Base-by-base conservation (phyloP, 2,113 vertebrate genomes). In the Rostratula benghalensis region DNA sequence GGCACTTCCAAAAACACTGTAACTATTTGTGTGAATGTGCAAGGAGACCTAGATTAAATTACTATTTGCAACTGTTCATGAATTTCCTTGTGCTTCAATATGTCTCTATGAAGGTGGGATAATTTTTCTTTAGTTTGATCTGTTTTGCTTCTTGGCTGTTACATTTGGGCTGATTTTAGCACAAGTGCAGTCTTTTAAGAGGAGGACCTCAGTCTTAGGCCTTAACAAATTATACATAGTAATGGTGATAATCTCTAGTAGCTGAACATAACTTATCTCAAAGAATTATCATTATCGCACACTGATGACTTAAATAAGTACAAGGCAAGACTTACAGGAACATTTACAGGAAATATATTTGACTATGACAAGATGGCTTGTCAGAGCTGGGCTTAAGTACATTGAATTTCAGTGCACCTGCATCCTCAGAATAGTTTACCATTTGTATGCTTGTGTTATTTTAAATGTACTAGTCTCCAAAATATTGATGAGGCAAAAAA, bases 311-410 rank as follows among this genome's bases (percentile, higher is more conserved):
- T 88, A 83, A 70, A 7, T 83, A 83, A 85, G 20, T 64, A 54
- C 22, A 46, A 70, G 51, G 27, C 71, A 93, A 94, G 92, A 60
- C 74, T 90, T 89, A 81, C 37, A 82, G 83, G 65, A 94, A 70
- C 71, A 79, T 68, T 87, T 89, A 83, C 30, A 83, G 71, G 80
- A 92, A 77, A 35, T 84, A 76, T n/a, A 73, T 93, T 91, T 85
- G n/a, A 69, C 80, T 83, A 15, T 0, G 3, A 39, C 46, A 84
- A 90, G 65, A 68, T 93, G 53, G 45, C 51, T 91, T 80, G 50
- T 94, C 71, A 91, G 83, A 89, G 88, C 78, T 68, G 50, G 53
- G 83, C 46, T 97, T 87, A 94, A 96, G 70, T 93, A 91, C 30
- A 51, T 50, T 71, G 83, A 88, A 64, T 95, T 88, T 96, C 80